A percentile compares a stretch with the other conserved stretches of the same genome.
Conservation (phyloP, 2,113 vertebrate species). For the Rana temporaria region DNA sequence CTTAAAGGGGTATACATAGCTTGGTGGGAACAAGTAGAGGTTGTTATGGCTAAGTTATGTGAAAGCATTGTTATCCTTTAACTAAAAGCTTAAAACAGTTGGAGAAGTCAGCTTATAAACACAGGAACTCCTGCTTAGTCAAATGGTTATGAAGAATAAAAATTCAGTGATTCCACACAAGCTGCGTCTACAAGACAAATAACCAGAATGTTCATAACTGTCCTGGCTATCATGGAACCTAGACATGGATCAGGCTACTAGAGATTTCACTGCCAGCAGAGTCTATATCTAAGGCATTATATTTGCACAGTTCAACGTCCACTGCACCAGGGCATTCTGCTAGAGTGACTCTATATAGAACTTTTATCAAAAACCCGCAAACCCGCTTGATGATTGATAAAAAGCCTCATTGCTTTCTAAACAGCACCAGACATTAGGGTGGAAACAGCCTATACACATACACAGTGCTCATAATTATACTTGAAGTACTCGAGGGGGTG, state of each 20-base stretch:
- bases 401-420: constrained; percentile 26
- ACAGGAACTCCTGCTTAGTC: too few relatives aligned
- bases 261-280: background rate
- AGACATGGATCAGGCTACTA: background rate
- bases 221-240: background rate
- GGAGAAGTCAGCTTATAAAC: too few relatives aligned
- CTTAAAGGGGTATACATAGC: too few relatives aligned
- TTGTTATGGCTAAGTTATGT: too few relatives aligned
- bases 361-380: background rate
- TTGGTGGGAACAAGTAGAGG: too few relatives aligned
- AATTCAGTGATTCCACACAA: background rate
- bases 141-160: too few relatives aligned
- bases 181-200: background rate
- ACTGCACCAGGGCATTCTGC: background rate
- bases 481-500: too few relatives aligned
- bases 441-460: background rate
- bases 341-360: background rate
- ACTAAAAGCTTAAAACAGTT: too few relatives aligned
- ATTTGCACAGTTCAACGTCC: background rate
- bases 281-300: constrained; percentile 8
- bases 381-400: constrained; percentile 14
- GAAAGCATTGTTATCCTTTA: too few relatives aligned
- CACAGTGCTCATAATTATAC: background rate
- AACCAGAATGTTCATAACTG: background rate
- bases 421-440: constrained; percentile 36